Base-by-base conservation (phyloP, 2,797 vertebrate species). In the Phataginus tetradactyla region DNA sequence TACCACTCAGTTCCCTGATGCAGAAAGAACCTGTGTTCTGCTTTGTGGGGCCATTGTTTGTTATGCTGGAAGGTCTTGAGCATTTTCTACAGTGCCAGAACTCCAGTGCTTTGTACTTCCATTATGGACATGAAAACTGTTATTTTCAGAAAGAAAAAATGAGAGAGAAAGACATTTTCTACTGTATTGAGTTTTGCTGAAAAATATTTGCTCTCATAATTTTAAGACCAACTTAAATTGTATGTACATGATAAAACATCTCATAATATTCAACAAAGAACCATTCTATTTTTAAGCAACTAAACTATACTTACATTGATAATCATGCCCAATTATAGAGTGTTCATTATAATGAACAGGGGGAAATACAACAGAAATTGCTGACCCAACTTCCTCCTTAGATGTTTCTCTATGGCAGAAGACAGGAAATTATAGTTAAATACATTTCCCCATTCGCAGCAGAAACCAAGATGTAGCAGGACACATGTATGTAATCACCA, bases 31-130 rank as follows among this genome's bases (percentile, higher is more conserved):
- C 80, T 77, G 18, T 93, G 72, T 91, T 93, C 90, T 93, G 90
- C 85, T 93, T 81, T 90, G 39, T 71, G 72, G 57, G 92, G 77
- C 59, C 90, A 57, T 88, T 94, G 74, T 97, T 95, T 96, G 77
- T 96, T 94, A 93, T 92, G 87, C 87, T 90, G 85, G 86, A 93
- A 97, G 95, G 80, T 94, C 68, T 85, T 69, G 55, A 94, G 87
- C 93, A 75, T 90, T 97, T 97, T 93, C 80, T 96, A 27, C 79
- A 94, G 9, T 87, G 53, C 49, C 27, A 86, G 68, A 95, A 53
- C 63, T 83, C 88, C 18, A 59, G 23, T 93, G 77, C 29, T 90
- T 93, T 96, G 77, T 63, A 32, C 94, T 97, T 93, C 57, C 59
- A 93, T 86, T 64, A 83, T 49, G 37, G 68, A 6, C 32, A 57